Evolutionary conservation across 2,888 invertebrate species (phyloP).

Genomic region (Lycia hirtaria): DNA sequence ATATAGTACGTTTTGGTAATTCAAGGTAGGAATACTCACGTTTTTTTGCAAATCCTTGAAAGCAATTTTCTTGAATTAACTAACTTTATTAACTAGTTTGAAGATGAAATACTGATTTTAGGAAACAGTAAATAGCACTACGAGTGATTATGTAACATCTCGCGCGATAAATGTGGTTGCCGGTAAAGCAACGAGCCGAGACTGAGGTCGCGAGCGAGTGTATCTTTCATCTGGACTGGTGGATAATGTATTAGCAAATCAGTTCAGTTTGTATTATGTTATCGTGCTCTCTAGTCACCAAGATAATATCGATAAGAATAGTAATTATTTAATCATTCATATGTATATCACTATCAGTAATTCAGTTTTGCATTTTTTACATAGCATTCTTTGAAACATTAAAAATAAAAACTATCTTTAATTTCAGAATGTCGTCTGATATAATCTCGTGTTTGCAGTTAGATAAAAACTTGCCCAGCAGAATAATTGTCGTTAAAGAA

Average conservation of each 20-base stretch:
- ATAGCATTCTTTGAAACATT: no score
- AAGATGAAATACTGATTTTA: neutral
- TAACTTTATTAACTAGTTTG: no score
- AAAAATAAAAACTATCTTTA: constrained; percentile 5
- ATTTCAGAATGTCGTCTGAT: constrained; percentile 86
- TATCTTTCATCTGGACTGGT: constrained; percentile 38
- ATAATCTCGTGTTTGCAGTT: constrained; percentile 87
- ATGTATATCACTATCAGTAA: no score
- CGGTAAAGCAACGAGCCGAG: constrained; percentile 44
- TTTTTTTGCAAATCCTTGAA: neutral
- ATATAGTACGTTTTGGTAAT: no score
- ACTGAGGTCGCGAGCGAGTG: constrained; percentile 43
- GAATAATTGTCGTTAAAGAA: constrained; percentile 88
- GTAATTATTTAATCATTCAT: neutral
- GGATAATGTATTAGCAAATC: constrained; percentile 41
- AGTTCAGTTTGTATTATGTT: constrained; percentile 45
- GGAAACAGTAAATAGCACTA: constrained; percentile 1
- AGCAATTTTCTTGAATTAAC: neutral
- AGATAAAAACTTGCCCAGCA: constrained; percentile 83
- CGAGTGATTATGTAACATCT: constrained; percentile 35
- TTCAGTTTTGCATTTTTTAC: no score
- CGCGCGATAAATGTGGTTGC: constrained; percentile 41
- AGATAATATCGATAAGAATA: constrained; percentile 15
- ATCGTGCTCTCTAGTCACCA: constrained; percentile 34
- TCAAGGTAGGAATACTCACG: constrained; percentile 2